Conservation (phyloP, 2,888 invertebrate species). For the Drymonia ruficornis region DNA sequence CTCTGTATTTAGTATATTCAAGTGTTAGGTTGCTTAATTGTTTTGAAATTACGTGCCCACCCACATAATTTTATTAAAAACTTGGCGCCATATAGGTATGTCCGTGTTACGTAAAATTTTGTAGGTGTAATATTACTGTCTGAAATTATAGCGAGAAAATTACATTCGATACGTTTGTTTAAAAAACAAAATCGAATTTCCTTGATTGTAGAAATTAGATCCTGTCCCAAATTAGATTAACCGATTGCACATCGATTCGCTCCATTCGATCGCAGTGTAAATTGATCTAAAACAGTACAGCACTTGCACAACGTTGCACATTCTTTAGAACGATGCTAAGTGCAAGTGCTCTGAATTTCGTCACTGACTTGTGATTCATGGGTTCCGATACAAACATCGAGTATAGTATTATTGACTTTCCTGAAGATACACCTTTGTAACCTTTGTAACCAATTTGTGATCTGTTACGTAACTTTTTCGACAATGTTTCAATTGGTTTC, state of each 20-base stretch:
- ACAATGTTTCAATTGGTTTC: too few species aligned
- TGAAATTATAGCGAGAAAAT: neutral
- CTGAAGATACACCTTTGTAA: too few species aligned
- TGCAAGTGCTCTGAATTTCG: neutral
- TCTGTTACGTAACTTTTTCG: too few species aligned
- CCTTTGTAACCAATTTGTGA: too few species aligned
- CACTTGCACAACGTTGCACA: conserved; percentile 13
- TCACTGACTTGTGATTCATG: neutral
- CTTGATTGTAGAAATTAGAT: conserved; percentile 18
- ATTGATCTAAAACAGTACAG: conserved; percentile 35
- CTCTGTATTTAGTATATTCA: too few species aligned
- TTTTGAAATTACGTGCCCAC: too few species aligned
- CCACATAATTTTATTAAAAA: too few species aligned
- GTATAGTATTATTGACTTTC: too few species aligned
- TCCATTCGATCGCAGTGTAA: conserved; percentile 21
- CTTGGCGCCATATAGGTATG: too few species aligned
- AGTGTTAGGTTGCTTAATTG: too few species aligned
- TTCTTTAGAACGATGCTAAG: conserved; percentile 16
- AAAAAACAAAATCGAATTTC: conserved; percentile 6
- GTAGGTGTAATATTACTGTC: neutral
- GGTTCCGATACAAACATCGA: neutral
- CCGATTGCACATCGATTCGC: conserved; percentile 14
- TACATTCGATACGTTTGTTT: neutral
- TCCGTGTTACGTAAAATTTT: too few species aligned
- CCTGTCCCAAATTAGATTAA: conserved; percentile 33